Evolutionary conservation across 1,140 invertebrate genomes (phyloP).

Genomic region (Spodoptera litura): DNA sequence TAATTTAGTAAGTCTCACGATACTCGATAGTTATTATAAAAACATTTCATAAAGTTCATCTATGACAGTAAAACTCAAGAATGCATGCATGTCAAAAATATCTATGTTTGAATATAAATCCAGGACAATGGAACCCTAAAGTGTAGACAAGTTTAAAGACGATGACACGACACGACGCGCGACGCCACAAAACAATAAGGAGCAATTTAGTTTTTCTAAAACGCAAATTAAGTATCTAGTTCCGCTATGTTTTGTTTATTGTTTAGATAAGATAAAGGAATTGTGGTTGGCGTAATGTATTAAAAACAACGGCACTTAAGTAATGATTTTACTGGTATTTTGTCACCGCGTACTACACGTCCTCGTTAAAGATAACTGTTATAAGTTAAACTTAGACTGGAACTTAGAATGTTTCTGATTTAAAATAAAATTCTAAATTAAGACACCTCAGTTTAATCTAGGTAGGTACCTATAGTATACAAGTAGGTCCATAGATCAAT

Average conservation of each 20-base stretch:
- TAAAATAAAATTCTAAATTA: background rate
- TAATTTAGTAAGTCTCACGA: no score
- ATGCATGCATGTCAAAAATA: no score
- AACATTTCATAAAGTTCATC: no score
- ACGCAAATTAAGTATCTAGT: constrained; percentile 3
- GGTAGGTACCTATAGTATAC: no score
- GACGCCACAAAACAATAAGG: background rate
- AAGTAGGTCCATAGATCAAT: no score
- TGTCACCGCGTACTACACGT: background rate
- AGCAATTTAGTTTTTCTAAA: constrained; percentile 6
- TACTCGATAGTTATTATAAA: no score
- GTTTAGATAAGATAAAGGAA: constrained; percentile 9
- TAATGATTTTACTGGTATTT: background rate
- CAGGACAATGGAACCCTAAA: background rate
- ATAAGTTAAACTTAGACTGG: no score
- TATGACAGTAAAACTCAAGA: no score
- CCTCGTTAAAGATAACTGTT: background rate
- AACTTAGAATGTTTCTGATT: no score
- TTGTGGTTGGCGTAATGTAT: constrained; percentile 24
- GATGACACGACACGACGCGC: background rate
- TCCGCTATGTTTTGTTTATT: constrained; percentile 15
- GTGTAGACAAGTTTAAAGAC: background rate
- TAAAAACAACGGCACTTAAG: constrained; percentile 14
- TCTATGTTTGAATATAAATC: no score
- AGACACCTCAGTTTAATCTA: background rate